These are phyloP conservation scores for Ceryle rudis DNA, from an alignment of 2,797 vertebrate species.

Conservation along the genomic window DNA sequence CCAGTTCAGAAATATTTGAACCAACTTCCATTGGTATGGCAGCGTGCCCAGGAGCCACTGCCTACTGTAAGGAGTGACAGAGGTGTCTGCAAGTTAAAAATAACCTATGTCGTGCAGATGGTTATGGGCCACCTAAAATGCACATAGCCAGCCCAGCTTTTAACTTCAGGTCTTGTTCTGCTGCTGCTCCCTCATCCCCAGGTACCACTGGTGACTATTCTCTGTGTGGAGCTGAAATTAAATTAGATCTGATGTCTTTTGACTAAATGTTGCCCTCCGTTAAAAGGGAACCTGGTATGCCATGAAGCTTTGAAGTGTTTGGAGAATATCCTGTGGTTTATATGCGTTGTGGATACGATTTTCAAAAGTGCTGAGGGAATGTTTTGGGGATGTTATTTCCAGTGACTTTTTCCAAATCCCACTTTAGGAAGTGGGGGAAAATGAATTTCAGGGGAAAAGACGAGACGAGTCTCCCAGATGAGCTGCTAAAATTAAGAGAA, in stretches of 20 bases:
- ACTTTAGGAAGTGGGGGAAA: background rate
- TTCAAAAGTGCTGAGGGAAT: background rate
- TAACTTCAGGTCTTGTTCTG: background rate
- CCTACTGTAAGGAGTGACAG: background rate
- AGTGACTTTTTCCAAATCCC: background rate
- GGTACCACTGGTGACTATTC: background rate
- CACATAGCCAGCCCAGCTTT: background rate
- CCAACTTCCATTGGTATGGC: background rate
- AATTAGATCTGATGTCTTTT: background rate
- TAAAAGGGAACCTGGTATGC: background rate
- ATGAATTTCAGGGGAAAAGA: conserved; percentile 36
- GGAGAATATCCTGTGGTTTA: background rate
- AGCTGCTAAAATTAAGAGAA: conserved; percentile 58
- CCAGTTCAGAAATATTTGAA: background rate
- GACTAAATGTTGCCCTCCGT: background rate
- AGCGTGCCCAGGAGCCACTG: background rate
- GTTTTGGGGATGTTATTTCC: conserved; percentile 28
- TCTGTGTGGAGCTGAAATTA: background rate
- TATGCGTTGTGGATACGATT: background rate
- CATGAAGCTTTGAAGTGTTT: background rate
- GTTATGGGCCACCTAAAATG: background rate
- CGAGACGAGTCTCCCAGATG: conserved; percentile 43
- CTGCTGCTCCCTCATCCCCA: background rate
- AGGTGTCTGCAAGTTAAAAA: background rate
- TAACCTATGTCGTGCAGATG: background rate